Evolutionary conservation across 2,888 invertebrate species (phyloP).

Genomic region (Tridacna gigas): DNA sequence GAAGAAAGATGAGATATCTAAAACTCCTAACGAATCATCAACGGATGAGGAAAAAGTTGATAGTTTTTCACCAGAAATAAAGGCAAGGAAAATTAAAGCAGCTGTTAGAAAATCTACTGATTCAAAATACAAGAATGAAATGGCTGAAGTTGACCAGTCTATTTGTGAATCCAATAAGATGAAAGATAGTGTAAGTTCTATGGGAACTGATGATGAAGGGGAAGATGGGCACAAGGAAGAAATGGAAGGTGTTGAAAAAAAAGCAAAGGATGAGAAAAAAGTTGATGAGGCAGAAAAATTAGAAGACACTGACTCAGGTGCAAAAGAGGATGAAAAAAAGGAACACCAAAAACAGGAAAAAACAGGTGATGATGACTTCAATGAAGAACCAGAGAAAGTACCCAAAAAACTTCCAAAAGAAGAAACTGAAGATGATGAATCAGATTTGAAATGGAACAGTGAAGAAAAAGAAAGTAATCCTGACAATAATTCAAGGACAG

Average conservation of each 20-base stretch:
- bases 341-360: background rate
- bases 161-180: background rate
- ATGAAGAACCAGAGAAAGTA: background rate
- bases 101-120: slow-evolving; percentile 22
- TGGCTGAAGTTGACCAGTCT: background rate
- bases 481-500: background rate
- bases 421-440: slow-evolving; percentile 83
- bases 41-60: slow-evolving; percentile 30
- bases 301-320: too few species aligned
- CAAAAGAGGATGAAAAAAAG: background rate
- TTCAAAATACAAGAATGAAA: background rate
- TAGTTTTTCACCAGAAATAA: slow-evolving; percentile 15
- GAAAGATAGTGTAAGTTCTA: background rate
- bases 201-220: background rate
- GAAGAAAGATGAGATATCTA: slow-evolving; percentile 27
- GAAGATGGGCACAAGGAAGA: background rate
- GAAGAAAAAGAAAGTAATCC: slow-evolving; percentile 22
- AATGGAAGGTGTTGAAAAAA: background rate
- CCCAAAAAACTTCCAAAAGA: slow-evolving; percentile 1
- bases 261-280: background rate
- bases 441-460: slow-evolving; percentile 77
- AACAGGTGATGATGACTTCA: background rate
- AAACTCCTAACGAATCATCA: slow-evolving; percentile 28
- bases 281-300: too few species aligned
- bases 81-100: slow-evolving; percentile 24